A percentile compares a stretch with the other conserved stretches of the same genome.
Conservation (phyloP, 2,797 vertebrate genomes). For the Scyliorhinus canicula region DNA sequence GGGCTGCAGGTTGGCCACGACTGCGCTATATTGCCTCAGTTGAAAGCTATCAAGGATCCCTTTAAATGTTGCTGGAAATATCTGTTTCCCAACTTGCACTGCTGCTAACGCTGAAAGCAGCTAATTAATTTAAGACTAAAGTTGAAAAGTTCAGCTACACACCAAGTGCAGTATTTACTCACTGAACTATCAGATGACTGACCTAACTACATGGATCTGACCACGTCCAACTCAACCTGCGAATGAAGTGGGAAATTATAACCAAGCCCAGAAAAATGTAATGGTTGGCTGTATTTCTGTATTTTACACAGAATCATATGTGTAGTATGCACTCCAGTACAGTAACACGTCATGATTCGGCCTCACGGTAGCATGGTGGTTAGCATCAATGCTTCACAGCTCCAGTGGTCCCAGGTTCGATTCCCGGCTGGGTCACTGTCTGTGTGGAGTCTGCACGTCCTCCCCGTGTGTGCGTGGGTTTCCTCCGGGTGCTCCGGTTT, state of each 20-base stretch:
- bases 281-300: neutral
- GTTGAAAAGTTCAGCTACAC: neutral
- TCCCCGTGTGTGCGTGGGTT: too few relatives aligned
- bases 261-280: neutral
- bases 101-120: neutral
- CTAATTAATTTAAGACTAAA: neutral
- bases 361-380: too few relatives aligned
- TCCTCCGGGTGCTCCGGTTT: too few relatives aligned
- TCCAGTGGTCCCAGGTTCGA: too few relatives aligned
- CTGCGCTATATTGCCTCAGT: neutral
- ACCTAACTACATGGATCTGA: neutral
- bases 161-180: neutral
- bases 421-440: too few relatives aligned
- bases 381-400: too few relatives aligned
- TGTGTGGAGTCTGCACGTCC: too few relatives aligned
- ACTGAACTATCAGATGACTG: neutral
- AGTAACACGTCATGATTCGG: neutral
- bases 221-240: neutral
- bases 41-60: neutral
- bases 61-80: too few relatives aligned
- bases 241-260: neutral
- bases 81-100: neutral
- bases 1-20: too few relatives aligned
- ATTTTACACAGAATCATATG: neutral
- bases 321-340: neutral